Conservation (phyloP, 2,797 vertebrate species). For the Champsocephalus esox region DNA sequence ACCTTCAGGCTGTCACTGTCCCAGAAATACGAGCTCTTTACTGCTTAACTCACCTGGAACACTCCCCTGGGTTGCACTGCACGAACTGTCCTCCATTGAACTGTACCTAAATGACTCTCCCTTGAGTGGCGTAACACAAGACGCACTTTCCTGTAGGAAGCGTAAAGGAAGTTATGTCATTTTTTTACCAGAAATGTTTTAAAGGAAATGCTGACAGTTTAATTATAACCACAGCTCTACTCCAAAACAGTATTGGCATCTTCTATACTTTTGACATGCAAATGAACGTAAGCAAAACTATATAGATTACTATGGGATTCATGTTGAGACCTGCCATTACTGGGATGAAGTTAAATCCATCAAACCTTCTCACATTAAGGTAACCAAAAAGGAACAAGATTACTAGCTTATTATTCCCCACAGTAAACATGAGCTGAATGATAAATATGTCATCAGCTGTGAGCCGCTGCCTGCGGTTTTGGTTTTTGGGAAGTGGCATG, state of each 20-base stretch:
- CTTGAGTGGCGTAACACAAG: conserved; percentile 88
- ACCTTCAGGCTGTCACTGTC: conserved; percentile 29
- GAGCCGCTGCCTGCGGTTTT: conserved; percentile 4
- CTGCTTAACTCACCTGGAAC: conserved; percentile 84
- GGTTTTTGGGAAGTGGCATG: conserved; percentile 7
- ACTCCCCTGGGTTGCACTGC: conserved; percentile 76
- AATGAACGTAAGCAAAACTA: conserved; percentile 9
- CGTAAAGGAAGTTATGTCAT: background rate
- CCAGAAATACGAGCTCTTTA: conserved; percentile 20
- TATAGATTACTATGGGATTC: conserved; percentile 15
- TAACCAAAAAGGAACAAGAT: conserved; percentile 7
- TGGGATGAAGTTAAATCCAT: conserved; percentile 24
- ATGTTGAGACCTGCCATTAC: conserved; percentile 28
- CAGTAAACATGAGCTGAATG: conserved; percentile 22
- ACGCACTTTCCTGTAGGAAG: conserved; percentile 87
- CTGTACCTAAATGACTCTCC: conserved; percentile 88
- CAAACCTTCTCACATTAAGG: conserved; percentile 18
- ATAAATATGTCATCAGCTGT: conserved; percentile 3
- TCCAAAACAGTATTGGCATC: conserved; percentile 11
- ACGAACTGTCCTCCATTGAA: conserved; percentile 87
- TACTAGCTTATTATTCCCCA: background rate
- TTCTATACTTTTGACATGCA: conserved; percentile 23
- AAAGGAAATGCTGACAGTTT: conserved; percentile 9
- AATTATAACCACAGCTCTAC: conserved; percentile 14
- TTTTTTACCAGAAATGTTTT: background rate